Base-by-base conservation (phyloP, 2,888 invertebrate species). In the Catocala nupta region DNA sequence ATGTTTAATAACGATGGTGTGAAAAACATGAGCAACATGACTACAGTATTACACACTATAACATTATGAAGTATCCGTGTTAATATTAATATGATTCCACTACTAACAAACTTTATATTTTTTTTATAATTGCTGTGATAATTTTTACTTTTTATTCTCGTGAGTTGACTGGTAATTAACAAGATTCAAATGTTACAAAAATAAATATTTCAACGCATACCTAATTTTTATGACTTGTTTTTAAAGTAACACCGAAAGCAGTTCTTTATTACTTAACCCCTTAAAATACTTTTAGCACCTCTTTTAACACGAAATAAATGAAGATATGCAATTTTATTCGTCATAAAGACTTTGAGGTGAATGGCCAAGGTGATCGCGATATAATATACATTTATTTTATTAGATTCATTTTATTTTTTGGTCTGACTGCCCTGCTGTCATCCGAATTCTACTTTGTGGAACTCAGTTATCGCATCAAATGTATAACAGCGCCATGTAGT, bases 261-360 rank as follows among this genome's bases (percentile, higher is more conserved):
- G 16, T 47, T 55, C n/a, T 64, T 65, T 63, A 68, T 64, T 67
- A 34, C 44, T 39, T 6, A 43, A 55, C 39, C 42, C 56, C 57
- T 42, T 72, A 67, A 50, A 71, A 76, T 68, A 43, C 8, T 64
- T 76, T 75, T 68, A 73, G 45, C 63, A 75, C 62, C 62, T 49
- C 60, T 61, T 52, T 63, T 49, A 63, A 61, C 60, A 11, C 48
- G 25, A 65, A 65, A 70, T 63, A 63, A 71, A 75, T 69, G 62
- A 75, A 70, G 70, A 70, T 56, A 75, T 70, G 62, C 42, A 48
- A 67, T 39, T 67, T 75, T 55, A 44, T 56, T 43, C 47, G 33
- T 55, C 25, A 58, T 63, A 66, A 66, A 66, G 12, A 6, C 45
- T 42, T 42, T 49, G 59, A 51, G 68, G 62, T 73, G 67, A 77